phyloP scores from a whole-genome alignment of 2,888 invertebrate species.

The Pinctada fucata region DNA sequence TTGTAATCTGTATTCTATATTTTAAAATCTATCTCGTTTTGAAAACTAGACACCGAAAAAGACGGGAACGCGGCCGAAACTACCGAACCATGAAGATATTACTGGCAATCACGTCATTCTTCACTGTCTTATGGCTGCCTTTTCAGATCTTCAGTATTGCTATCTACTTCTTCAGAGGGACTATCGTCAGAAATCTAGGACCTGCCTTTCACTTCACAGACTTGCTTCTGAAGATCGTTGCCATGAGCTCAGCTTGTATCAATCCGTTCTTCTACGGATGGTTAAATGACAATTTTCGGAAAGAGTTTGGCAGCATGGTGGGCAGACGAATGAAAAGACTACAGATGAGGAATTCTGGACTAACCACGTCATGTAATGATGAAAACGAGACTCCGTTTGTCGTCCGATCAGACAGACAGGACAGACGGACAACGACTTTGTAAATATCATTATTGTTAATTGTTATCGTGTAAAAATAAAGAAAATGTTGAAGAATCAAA shows the following conservation, averaged over 20 bases:
- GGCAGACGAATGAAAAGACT: constrained; percentile 39
- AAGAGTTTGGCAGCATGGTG: constrained; percentile 67
- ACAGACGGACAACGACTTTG: too few relatives aligned
- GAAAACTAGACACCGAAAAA: constrained; percentile 62
- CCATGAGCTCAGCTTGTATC: constrained; percentile 75
- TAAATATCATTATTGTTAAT: too few relatives aligned
- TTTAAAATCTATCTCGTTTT: constrained; percentile 67
- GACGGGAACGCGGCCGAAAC: constrained; percentile 58
- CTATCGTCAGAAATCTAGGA: constrained; percentile 8
- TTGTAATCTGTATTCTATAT: constrained; percentile 69
- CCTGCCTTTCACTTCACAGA: constrained; percentile 61
- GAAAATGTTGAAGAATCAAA: too few relatives aligned
- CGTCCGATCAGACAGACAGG: too few relatives aligned
- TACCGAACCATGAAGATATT: constrained; percentile 73
- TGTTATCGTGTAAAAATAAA: too few relatives aligned
- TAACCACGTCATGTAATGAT: too few relatives aligned
- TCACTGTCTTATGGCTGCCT: constrained; percentile 75
- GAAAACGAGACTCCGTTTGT: too few relatives aligned
- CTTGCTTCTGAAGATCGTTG: constrained; percentile 71
- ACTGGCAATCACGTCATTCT: constrained; percentile 70
- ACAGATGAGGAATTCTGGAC: constrained; percentile 47
- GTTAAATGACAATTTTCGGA: constrained; percentile 75
- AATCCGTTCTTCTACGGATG: constrained; percentile 76
- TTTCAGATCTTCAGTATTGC: constrained; percentile 22
- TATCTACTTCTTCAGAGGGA: constrained; percentile 4